phyloP scores from a whole-genome alignment of 2,113 vertebrate species.

The Heterochromis multidens region DNA sequence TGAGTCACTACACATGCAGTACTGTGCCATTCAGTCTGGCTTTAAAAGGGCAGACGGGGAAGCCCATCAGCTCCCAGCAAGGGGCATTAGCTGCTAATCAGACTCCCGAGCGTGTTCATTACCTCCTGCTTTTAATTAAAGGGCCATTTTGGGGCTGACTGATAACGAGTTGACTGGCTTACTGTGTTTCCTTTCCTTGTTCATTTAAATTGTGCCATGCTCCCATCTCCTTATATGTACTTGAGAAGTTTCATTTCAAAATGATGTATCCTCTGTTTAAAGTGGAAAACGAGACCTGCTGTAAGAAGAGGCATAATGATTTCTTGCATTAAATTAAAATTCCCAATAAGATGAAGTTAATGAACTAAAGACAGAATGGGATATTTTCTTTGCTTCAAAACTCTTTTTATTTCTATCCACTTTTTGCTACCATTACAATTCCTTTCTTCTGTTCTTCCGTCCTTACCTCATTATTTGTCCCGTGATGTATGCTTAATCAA shows the following conservation, averaged over 20 bases:
- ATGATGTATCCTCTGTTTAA: not conserved
- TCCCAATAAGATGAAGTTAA: not conserved
- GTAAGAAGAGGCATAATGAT: not conserved
- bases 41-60: constrained; percentile 30
- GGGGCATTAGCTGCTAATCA: constrained; percentile 64
- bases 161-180: constrained; percentile 45
- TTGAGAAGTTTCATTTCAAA: not conserved
- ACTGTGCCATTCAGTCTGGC: not conserved
- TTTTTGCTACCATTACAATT: not conserved
- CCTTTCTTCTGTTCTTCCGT: not conserved
- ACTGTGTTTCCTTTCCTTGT: not conserved
- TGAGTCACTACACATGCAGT: not conserved
- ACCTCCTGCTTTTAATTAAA: constrained; percentile 72
- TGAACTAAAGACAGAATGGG: no score
- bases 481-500: not conserved
- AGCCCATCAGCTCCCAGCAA: constrained; percentile 49
- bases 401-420: no score
- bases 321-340: not conserved
- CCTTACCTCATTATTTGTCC: not conserved
- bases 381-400: no score
- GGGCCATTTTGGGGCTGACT: constrained; percentile 52
- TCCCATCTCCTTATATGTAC: not conserved
- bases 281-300: not conserved
- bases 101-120: constrained; percentile 61
- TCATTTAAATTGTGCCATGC: not conserved